Base-by-base conservation (phyloP, 1,140 invertebrate species). In the Brachionus rubens region DNA sequence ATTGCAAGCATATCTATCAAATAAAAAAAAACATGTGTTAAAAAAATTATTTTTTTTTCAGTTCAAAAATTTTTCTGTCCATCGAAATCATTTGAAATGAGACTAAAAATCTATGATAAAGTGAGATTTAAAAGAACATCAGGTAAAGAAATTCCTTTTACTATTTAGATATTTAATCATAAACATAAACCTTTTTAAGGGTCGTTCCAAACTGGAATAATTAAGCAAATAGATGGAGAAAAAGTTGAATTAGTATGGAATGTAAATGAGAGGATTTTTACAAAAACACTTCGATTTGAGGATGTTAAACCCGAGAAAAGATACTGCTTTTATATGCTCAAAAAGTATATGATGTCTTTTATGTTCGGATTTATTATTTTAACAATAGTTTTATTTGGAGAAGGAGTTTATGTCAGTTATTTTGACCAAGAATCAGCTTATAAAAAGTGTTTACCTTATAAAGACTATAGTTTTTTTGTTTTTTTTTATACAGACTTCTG, bases 321-420 rank as follows among this genome's bases (percentile, higher is more conserved):
- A n/a, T n/a, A n/a, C n/a, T n/a, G n/a, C n/a, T 54, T 54, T 54
- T 54, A 54, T 54, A 4, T 28, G 4, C 24, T 54, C 1, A 28
- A 28, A 54, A n/a, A n/a, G n/a, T 54, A 28, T 28, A 14, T 54
- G n/a, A 9, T 54, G 50, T 54, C 26, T 14, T 28, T 54, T 28
- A 12, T 48, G 26, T 54, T 54, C 30, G 24, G 26, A 28, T 54
- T 28, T 54, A n/a, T 28, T 14, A 7, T 54, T 54, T 54, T 54
- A 14, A 28, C 30, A 10, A 54, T 28, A 54, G 50, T 54, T 7
- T 54, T 54, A 28, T 54, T 54, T 54, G 50, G 50, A 28, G 50
- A 54, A 54, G 50, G 50, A 28, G 50, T 54, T 54, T 54, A 54
- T 54, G 50, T 54, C 30, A 54, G 30, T 54, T 54, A 48, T 48